Percentiles rank a stretch among this genome's conserved stretches.
Conservation (phyloP, 2,888 invertebrate species). For the Linhomoeus sp. region DNA sequence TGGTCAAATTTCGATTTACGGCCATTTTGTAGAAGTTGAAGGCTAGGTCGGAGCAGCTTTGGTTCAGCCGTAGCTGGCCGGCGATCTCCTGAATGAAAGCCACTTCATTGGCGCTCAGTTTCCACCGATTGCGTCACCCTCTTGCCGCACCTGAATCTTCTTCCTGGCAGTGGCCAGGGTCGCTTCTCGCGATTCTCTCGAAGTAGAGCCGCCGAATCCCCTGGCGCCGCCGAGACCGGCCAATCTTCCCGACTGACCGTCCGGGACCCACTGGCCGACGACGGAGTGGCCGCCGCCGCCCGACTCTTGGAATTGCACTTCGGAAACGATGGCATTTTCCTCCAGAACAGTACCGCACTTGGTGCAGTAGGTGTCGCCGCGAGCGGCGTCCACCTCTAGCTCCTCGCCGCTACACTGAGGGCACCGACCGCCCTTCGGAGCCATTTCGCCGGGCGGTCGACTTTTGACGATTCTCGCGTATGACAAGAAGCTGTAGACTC, state of each 20-base stretch:
- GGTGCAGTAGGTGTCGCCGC: constrained; percentile 87
- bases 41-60: constrained; percentile 76
- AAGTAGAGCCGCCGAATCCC: constrained; percentile 9
- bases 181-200: constrained; percentile 65
- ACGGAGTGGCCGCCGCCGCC: constrained; percentile 66
- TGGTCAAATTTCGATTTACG: constrained; percentile 45
- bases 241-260: constrained; percentile 20
- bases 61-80: constrained; percentile 62
- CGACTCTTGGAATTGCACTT: constrained; percentile 53
- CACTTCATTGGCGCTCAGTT: too few species aligned
- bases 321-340: constrained; percentile 84
- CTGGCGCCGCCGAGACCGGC: not conserved
- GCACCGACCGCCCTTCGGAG: constrained; percentile 13
- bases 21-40: constrained; percentile 85
- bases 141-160: constrained; percentile 16
- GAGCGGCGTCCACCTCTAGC: constrained; percentile 76
- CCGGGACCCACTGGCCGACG: constrained; percentile 77
- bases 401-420: constrained; percentile 43
- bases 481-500: too few species aligned
- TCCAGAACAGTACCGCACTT: constrained; percentile 87
- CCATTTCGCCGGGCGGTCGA: not conserved
- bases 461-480: too few species aligned
- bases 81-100: constrained; percentile 37
- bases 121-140: too few species aligned
- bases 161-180: constrained; percentile 55